Evolutionary conservation across 2,113 vertebrate species (phyloP), one percentile per base, ranked within the genome.

Genomic region (Pycnonotus jocosus): DNA sequence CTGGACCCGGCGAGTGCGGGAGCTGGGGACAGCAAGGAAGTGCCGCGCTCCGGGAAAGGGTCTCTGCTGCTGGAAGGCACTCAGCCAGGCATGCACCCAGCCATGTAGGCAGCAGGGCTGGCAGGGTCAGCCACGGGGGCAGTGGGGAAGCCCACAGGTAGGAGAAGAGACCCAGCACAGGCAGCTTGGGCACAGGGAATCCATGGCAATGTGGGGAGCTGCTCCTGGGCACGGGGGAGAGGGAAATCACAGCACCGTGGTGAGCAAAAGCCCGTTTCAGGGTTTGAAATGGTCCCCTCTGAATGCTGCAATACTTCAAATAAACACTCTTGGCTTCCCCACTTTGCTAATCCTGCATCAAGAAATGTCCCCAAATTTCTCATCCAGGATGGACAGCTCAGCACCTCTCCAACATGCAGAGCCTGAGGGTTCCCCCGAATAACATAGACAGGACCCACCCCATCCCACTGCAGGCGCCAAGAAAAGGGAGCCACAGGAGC

Each of bases 11-110:
- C 18, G 6, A 6, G 4, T 1, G 45, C 12, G 7, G 24, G 44
- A 16, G 50, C 30, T 68, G 60, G 18, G 33, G 28, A 56, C 23
- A 45, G 30, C 45, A 12, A 9, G 24, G 45, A 44, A 79, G 44
- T 3, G 3, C 35, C 1, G 0, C 2, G 1, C 28, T 23, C 17
- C 3, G 6, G 18, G 37, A 62, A 19, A 24, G n/a, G 58, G 31
- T 80, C 42, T 53, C 42, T 42, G 57, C 70, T 38, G 65, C 70
- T 47, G 50, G 54, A 54, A 27, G 15, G 33, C 45, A 56, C 37
- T 20, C 3, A 4, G 33, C 30, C 38, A 18, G 1, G 1, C 14
- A 24, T 25, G 38, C 57, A 64, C 33, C 7, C 3, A 1, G 31
- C 35, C 64, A 12, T 4, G 12, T 7, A 18, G 68, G 22, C 20